Percentiles rank a stretch among this genome's conserved stretches.
These are phyloP conservation scores for Oryzias dopingdopingensis DNA, from an alignment of 2,797 vertebrate species.

Conservation along the genomic window DNA sequence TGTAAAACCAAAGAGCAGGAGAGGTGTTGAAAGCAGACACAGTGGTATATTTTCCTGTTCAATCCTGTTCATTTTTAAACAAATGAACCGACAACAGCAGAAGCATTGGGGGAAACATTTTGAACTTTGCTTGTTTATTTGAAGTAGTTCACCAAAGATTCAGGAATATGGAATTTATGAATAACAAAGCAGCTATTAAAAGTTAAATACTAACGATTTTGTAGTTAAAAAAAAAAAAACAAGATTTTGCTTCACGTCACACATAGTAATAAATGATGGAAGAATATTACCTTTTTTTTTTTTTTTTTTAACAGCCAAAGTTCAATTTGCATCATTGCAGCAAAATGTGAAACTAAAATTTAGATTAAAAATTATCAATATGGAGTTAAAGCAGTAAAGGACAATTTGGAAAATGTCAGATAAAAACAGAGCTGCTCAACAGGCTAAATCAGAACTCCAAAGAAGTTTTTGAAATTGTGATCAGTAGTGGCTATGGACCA, in stretches of 20 bases:
- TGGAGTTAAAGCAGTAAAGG: slow-evolving; percentile 39
- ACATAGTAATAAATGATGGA: slow-evolving; percentile 18
- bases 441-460: not conserved
- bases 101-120: slow-evolving; percentile 49
- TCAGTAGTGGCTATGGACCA: no score
- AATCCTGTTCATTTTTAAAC: slow-evolving; percentile 38
- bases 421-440: slow-evolving; percentile 11
- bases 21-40: slow-evolving; percentile 34
- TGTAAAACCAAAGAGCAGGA: slow-evolving; percentile 54
- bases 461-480: not conserved
- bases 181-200: no score
- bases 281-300: no score
- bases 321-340: slow-evolving; percentile 18
- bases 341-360: slow-evolving; percentile 3
- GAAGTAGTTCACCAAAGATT: not conserved
- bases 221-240: no score
- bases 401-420: not conserved
- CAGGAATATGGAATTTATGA: not conserved
- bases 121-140: slow-evolving; percentile 52
- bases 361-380: not conserved
- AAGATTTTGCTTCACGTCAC: slow-evolving; percentile 16
- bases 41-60: slow-evolving; percentile 11
- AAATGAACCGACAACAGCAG: slow-evolving; percentile 43
- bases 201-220: no score
- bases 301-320: slow-evolving; percentile 10